phyloP scores from a whole-genome alignment of 1,140 invertebrate genomes.

The Varroa destructor region DNA sequence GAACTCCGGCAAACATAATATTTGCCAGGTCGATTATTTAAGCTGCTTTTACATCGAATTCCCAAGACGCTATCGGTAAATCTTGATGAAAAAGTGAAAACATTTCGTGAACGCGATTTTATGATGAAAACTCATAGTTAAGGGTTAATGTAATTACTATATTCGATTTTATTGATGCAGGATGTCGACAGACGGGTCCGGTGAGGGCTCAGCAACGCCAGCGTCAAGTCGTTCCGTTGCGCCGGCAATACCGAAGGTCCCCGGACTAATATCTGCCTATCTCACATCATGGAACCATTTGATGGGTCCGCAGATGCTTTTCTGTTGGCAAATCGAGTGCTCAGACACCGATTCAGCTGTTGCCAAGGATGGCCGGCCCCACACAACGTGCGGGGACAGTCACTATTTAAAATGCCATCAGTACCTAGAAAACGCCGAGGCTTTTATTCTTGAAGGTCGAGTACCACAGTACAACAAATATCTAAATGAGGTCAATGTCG shows the following conservation, averaged over 20 bases:
- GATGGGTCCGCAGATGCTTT: slow-evolving; percentile 24
- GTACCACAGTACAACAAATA: slow-evolving; percentile 25
- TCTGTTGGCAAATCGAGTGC: slow-evolving; percentile 23
- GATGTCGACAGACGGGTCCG: too few species aligned
- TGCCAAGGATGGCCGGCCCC: not conserved
- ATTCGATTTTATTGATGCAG: too few species aligned
- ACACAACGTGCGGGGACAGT: slow-evolving; percentile 19
- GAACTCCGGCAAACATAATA: too few species aligned
- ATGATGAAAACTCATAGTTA: too few species aligned
- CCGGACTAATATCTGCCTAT: slow-evolving; percentile 21
- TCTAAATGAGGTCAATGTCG: slow-evolving; percentile 19
- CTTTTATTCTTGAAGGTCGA: slow-evolving; percentile 17
- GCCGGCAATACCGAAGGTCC: not conserved
- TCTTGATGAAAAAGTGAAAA: too few species aligned
- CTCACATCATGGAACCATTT: slow-evolving; percentile 28
- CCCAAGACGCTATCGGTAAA: too few species aligned
- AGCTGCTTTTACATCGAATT: too few species aligned
- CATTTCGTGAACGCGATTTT: too few species aligned
- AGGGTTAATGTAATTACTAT: too few species aligned
- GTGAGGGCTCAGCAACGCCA: too few species aligned
- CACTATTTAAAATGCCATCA: slow-evolving; percentile 24
- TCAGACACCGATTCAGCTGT: slow-evolving; percentile 13
- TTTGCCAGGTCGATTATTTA: too few species aligned
- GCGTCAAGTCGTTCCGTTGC: too few species aligned
- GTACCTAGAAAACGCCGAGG: slow-evolving; percentile 21